Evolutionary conservation across 2,113 vertebrate genomes (phyloP).

Genomic region (Leptobrachium leishanense): DNA sequence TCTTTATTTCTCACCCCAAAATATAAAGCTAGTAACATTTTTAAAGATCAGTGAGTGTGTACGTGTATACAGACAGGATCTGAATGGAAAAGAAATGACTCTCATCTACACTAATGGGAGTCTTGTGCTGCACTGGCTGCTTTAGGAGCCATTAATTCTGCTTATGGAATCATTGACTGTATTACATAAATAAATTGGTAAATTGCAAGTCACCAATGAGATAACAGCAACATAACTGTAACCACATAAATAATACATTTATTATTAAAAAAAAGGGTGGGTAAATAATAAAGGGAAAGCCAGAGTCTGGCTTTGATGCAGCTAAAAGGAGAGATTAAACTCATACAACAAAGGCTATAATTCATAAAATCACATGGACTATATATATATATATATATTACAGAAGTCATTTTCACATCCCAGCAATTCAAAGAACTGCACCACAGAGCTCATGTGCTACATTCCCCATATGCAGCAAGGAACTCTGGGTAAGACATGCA

Average conservation of each 20-base stretch:
- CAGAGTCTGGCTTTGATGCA: not conserved
- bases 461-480: no score
- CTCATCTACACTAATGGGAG: not conserved
- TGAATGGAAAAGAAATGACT: not conserved
- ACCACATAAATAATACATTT: no score
- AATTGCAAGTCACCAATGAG: not conserved
- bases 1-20: not conserved
- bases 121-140: not conserved
- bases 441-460: no score
- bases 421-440: no score
- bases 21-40: not conserved
- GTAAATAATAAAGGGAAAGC: slow-evolving; percentile 1
- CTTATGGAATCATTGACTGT: not conserved
- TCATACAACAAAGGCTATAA: no score
- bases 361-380: no score
- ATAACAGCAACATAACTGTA: not conserved
- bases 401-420: no score
- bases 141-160: not conserved
- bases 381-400: no score
- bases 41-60: not conserved
- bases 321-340: not conserved
- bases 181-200: not conserved
- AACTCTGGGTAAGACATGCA: no score
- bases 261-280: no score
- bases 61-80: not conserved